Evolutionary conservation across 2,797 vertebrate genomes (phyloP).

Genomic region (Melopsittacus undulatus): DNA sequence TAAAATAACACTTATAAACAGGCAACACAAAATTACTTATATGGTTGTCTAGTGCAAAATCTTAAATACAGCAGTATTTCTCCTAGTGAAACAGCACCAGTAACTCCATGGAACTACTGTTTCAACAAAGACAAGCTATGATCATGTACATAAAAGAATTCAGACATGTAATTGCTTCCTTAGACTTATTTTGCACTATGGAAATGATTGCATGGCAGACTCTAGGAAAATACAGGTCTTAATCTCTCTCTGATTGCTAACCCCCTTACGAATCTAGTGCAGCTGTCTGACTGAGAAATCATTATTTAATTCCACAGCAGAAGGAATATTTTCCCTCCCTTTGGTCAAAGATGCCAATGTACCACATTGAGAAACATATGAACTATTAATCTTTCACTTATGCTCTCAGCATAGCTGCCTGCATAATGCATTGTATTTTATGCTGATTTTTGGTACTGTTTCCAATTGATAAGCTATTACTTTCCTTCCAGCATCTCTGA

Average conservation of each 20-base stretch:
- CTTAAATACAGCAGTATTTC: neutral
- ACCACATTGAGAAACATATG: neutral
- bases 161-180: neutral
- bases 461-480: neutral
- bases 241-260: neutral
- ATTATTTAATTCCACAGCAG: neutral
- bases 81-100: neutral
- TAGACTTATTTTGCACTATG: neutral
- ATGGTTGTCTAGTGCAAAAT: neutral
- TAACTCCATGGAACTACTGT: neutral
- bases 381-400: conserved; percentile 33
- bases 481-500: neutral
- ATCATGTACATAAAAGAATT: neutral
- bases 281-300: neutral
- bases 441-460: neutral
- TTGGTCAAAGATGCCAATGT: neutral
- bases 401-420: neutral
- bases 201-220: neutral
- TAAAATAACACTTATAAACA: neutral
- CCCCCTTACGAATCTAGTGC: neutral
- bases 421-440: neutral
- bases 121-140: neutral
- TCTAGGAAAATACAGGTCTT: neutral
- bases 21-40: neutral
- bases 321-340: neutral